phyloP scores from a whole-genome alignment of 2,797 vertebrate species.

The Oreochromis grahami region DNA sequence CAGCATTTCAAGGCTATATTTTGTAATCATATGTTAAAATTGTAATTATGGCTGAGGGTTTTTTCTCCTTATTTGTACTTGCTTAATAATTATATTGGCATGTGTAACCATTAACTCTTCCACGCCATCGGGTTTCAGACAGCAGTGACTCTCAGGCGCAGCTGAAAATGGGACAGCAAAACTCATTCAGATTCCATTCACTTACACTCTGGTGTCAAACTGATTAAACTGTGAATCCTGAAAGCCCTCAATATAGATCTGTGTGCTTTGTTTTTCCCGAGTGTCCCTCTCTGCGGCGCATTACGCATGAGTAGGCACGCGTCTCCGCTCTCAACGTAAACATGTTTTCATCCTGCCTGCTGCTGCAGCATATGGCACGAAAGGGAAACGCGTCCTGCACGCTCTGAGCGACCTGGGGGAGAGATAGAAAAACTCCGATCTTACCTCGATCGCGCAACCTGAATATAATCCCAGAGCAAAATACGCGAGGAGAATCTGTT shows the following conservation, averaged over 20 bases:
- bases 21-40: not conserved
- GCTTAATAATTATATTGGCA: not conserved
- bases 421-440: not conserved
- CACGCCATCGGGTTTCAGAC: not conserved
- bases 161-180: not conserved
- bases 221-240: not conserved
- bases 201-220: not conserved
- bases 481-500: not conserved
- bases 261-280: not conserved
- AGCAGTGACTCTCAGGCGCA: not conserved
- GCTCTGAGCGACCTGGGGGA: not conserved
- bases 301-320: slow-evolving; percentile 36
- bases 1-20: not conserved
- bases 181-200: not conserved
- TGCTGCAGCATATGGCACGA: slow-evolving; percentile 48
- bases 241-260: no score
- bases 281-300: not conserved
- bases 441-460: slow-evolving; percentile 32
- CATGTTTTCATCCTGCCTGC: slow-evolving; percentile 71
- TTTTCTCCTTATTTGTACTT: not conserved
- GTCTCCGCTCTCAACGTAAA: slow-evolving; percentile 63
- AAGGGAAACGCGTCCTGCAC: not conserved
- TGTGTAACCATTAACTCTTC: not conserved
- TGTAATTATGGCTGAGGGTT: not conserved
- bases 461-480: slow-evolving; percentile 4